Base-by-base conservation (phyloP, 2,888 invertebrate genomes). In the Amiota communis region DNA sequence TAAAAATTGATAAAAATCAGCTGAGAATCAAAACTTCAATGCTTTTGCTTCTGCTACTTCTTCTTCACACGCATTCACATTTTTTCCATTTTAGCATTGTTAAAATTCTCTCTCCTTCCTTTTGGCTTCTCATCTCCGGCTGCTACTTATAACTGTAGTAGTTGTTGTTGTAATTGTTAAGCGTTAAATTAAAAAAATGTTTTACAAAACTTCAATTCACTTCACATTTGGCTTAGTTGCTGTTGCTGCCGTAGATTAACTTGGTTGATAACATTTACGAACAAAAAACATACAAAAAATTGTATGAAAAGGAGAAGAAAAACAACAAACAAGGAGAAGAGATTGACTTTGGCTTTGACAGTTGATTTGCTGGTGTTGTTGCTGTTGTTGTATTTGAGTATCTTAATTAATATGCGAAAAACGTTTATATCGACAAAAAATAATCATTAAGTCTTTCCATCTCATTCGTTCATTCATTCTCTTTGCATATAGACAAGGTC, bases 391-490 rank as follows among this genome's bases (percentile, higher is more conserved):
- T 23, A 73, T 72, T 70, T 74, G 36, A 36, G 36, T 36, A 13
- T 53, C 80, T 83, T 80, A 87, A 88, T 88, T 88, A 83, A 86
- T 87, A 87, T 87, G 88, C 87, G 87, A 85, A 86, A 87, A 85
- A 77, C 88, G 87, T 87, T 77, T 80, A 76, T 78, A 79, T 76
- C 75, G 75, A 48, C 51, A 61, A 48, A 72, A 57, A 61, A 17
- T 63, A 9, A 4, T 36, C 36, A 36, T 17, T 9, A 59, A 59
- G 8, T 20, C 9, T 15, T 6, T 36, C 36, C 36, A 36, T 59
- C 11, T 59, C 11, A 15, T 59, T 59, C 11, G 15, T 17, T 15
- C 51, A n/a, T n/a, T n/a, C n/a, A n/a, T n/a, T 47, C 64, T 47
- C 57, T 51, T 63, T 51, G 68, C 71, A 67, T 73, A 68, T 47